These are phyloP conservation scores for Drosophila mercatorum DNA, from an alignment of 2,888 invertebrate species.

Conservation along the genomic window DNA sequence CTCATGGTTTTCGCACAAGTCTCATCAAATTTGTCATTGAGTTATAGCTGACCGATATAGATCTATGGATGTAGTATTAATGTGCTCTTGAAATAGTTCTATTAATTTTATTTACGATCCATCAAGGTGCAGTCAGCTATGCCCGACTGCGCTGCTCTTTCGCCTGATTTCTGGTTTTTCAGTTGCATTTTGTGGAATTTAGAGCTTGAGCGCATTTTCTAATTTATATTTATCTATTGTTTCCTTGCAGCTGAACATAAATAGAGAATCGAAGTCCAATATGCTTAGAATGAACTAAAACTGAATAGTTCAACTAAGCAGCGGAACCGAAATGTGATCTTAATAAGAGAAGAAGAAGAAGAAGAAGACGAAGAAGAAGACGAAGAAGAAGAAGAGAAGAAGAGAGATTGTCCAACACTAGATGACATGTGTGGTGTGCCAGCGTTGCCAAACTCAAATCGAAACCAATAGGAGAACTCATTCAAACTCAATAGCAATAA, in stretches of 20 bases:
- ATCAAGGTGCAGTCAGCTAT: background rate
- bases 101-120: background rate
- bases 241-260: conserved; percentile 32
- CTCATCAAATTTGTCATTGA: too few species aligned
- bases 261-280: conserved; percentile 28
- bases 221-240: conserved; percentile 21
- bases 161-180: background rate
- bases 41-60: too few species aligned
- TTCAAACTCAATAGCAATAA: conserved; percentile 20
- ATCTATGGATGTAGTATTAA: too few species aligned
- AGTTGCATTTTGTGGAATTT: conserved; percentile 2
- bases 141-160: background rate
- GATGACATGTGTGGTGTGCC: conserved; percentile 21
- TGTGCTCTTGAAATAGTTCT: background rate
- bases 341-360: background rate
- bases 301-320: conserved; percentile 6
- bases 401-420: conserved; percentile 11
- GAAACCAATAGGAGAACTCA: conserved; percentile 7
- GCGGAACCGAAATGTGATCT: conserved; percentile 35
- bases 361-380: background rate
- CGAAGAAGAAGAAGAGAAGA: conserved; percentile 1
- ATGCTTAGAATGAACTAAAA: conserved; percentile 24
- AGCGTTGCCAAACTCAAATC: conserved; percentile 41
- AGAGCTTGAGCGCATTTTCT: conserved; percentile 4
- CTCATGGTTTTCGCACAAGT: too few species aligned